Conservation (phyloP, 2,888 invertebrate species). For the Melikaiella ostensackeni region DNA sequence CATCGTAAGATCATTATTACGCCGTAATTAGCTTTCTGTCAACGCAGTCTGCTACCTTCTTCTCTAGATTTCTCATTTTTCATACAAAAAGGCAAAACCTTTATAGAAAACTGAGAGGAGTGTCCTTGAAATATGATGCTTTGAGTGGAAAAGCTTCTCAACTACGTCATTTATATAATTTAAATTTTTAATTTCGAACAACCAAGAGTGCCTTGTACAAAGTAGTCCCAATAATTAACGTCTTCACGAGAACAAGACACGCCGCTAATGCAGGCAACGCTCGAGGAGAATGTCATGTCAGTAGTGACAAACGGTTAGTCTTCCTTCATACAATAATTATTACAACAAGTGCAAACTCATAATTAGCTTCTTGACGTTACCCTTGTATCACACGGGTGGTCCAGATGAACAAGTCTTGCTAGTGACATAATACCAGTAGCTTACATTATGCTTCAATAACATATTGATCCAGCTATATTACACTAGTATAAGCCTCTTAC, state of each 20-base stretch:
- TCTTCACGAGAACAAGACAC: not conserved
- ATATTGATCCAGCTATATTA: conserved; percentile 28
- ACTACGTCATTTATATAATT: not conserved
- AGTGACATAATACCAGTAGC: conserved; percentile 37
- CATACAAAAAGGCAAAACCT: not conserved
- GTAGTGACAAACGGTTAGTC: conserved; percentile 19
- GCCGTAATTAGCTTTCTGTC: conserved; percentile 14
- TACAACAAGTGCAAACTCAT: not conserved
- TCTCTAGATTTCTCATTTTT: not conserved
- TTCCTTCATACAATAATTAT: conserved; percentile 4
- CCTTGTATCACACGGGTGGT: not conserved
- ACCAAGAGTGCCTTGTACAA: not conserved
- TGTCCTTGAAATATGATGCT: not conserved
- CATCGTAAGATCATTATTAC: conserved; percentile 44
- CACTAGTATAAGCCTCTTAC: conserved; percentile 13
- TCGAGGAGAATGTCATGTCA: conserved; percentile 13
- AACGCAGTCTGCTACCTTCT: not conserved
- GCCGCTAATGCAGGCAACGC: not conserved
- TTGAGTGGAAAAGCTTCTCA: not conserved
- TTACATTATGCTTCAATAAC: conserved; percentile 35
- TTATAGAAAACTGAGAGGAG: not conserved
- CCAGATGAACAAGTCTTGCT: conserved; percentile 19
- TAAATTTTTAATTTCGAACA: not conserved
- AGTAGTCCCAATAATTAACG: not conserved
- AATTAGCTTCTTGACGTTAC: not conserved